Evolutionary conservation across 92 coral and sea anemone species (phyloP), one percentile per base, ranked within the genome.

Genomic region (Phenganax marumi): DNA sequence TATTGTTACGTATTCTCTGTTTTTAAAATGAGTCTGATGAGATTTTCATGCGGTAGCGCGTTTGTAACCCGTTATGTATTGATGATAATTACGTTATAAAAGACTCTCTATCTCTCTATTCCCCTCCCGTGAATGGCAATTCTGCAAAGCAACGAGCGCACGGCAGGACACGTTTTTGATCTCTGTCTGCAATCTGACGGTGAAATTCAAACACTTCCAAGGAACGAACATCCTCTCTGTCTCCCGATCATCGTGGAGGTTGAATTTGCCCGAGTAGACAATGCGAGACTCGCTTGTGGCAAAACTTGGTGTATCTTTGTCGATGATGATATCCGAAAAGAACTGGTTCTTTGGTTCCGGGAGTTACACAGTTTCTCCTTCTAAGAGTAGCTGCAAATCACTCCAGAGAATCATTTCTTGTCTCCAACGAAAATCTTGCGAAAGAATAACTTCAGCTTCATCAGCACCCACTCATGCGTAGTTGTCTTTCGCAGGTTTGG

Each of bases 141-240:
- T 66, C 73, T 14, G 73, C 73, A 66, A 66, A 66, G 50, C 73
- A 66, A n/a, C 73, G 73, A 7, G 43, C 73, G 16, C 73, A 66
- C 16, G 47, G 73, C 3, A 16, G 6, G 12, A 66, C 73, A n/a
- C 24, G 46, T 24, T 66, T 66, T 24, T 66, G 73, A 10, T 66
- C 73, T 9, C 50, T 24, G 18, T 66, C 60, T 54, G 10, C 11
- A 10, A 54, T 54, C 17, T 54, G 60, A 54, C 17, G 60, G 10
- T 10, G 10, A 24, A 66, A 66, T 8, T 66, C 47, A 43, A 66
- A 10, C 73, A 66, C 73, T 66, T 66, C 73, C 73, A 66, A 9
- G 39, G 10, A 46, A 24, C 24, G 9, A 46, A 13, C 39, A 66
- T 66, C 73, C 18, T 14, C 21, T 66, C 73, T 3, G 73, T 66